Base-by-base conservation (phyloP, 2,113 vertebrate genomes). In the Corythoichthys haematopterus region DNA sequence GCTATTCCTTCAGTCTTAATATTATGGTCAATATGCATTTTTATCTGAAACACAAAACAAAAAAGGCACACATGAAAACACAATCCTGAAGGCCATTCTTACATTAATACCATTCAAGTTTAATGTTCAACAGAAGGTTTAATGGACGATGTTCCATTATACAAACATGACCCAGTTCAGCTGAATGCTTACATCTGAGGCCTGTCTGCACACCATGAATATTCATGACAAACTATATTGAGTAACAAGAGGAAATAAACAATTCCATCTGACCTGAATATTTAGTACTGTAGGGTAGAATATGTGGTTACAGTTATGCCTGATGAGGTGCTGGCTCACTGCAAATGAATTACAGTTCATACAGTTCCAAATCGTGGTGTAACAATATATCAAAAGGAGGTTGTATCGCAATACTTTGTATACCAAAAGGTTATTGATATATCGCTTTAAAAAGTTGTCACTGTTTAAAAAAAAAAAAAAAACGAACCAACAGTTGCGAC, bases 121-220 rank as follows among this genome's bases (percentile, higher is more conserved):
- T 65, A 62, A 79, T 59, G 57, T 38, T 40, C 36, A 40, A 9
- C 57, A 38, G 7, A 59, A 16, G 60, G 59, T 70, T 78, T 84
- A 78, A 85, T 80, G 40, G 60, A 16, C 52, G 65, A 59, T 56
- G 67, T 77, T 81, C 53, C 82, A 69, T 82, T 78, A 79, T 84
- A 73, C 69, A 79, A 72, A 74, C 6, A 10, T 71, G 83, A 48
- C 83, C 86, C 71, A 87, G 69, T 85, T 87, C 68, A 70, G 59
- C 67, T 53, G 62, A 2, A 53, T n/a, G 67, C 46, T 56, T 57
- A 77, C 75, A 81, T 80, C 63, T 77, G 76, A 64, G 68, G 69
- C 71, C 50, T 43, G 61, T 73, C 70, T 63, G 36, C 53, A n/a
- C 12, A 1, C 33, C 0, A 37, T 79, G 77, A 84, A 86, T 86